phyloP scores from a whole-genome alignment of 2,888 invertebrate species.

The Gastracanthus pulcherrimus region DNA sequence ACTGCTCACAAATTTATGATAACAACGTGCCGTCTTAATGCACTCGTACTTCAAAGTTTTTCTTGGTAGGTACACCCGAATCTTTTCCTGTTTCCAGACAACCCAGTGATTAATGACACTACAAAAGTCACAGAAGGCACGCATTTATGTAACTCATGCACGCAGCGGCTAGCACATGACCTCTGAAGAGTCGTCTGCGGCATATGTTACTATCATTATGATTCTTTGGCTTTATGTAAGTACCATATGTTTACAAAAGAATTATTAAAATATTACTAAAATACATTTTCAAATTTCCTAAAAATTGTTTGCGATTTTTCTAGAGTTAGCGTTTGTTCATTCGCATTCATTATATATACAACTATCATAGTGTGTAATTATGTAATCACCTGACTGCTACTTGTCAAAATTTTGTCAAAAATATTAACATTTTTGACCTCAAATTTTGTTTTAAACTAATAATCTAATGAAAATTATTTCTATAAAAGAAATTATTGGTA shows the following conservation, averaged over 20 bases:
- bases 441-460: too few species aligned
- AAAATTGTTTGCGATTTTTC: too few species aligned
- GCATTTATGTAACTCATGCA: constrained; percentile 5
- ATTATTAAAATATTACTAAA: background rate
- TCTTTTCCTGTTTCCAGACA: constrained; percentile 15
- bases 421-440: too few species aligned
- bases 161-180: background rate
- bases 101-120: constrained; percentile 20
- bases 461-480: too few species aligned
- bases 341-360: too few species aligned
- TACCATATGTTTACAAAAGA: too few species aligned
- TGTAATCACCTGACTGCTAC: too few species aligned
- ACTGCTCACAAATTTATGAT: constrained; percentile 13
- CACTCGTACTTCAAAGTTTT: background rate
- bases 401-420: too few species aligned
- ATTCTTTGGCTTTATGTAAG: too few species aligned
- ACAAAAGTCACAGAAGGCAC: background rate
- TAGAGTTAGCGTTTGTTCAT: too few species aligned
- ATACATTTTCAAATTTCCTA: background rate
- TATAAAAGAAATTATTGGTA: too few species aligned
- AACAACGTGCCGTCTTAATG: background rate
- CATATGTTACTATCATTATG: background rate
- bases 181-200: background rate
- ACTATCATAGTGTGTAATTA: too few species aligned
- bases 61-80: background rate